phyloP scores from a whole-genome alignment of 2,797 vertebrate species.

The Vireo griseus region DNA sequence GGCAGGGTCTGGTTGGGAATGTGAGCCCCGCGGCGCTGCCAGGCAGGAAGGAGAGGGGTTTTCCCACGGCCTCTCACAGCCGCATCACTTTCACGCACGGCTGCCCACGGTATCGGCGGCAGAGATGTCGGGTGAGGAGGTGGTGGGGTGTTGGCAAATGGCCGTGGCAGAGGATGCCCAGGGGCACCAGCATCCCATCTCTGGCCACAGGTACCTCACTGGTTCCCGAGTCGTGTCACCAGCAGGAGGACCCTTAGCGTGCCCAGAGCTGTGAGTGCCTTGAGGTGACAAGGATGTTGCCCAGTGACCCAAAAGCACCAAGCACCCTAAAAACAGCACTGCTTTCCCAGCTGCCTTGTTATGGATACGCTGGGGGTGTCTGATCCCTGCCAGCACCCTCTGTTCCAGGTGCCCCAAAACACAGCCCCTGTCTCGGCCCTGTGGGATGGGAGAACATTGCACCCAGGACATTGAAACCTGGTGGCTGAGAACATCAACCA shows the following conservation, averaged over 20 bases:
- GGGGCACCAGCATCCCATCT: not conserved
- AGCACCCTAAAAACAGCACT: not conserved
- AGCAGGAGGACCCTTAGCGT: rapidly evolving
- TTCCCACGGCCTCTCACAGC: rapidly evolving
- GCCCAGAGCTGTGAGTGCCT: not conserved
- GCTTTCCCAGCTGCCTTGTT: not conserved
- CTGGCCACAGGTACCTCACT: rapidly evolving
- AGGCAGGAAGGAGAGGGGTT: rapidly evolving
- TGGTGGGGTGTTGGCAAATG: not conserved
- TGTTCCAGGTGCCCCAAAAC: not conserved
- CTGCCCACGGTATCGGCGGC: rapidly evolving
- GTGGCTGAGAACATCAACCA: not conserved
- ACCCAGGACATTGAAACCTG: not conserved
- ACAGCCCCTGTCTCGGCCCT: not conserved
- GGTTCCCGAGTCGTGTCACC: too few species aligned
- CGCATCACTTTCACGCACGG: rapidly evolving
- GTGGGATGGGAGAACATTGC: not conserved
- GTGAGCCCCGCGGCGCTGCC: not conserved
- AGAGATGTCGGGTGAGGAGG: not conserved
- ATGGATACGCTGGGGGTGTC: not conserved
- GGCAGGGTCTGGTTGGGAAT: rapidly evolving
- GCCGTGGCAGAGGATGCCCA: rapidly evolving
- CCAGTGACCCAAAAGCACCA: not conserved
- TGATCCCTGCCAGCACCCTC: not conserved
- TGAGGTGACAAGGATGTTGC: not conserved